Base-by-base conservation (phyloP, 2,113 vertebrate species). In the Zosterops lateralis region DNA sequence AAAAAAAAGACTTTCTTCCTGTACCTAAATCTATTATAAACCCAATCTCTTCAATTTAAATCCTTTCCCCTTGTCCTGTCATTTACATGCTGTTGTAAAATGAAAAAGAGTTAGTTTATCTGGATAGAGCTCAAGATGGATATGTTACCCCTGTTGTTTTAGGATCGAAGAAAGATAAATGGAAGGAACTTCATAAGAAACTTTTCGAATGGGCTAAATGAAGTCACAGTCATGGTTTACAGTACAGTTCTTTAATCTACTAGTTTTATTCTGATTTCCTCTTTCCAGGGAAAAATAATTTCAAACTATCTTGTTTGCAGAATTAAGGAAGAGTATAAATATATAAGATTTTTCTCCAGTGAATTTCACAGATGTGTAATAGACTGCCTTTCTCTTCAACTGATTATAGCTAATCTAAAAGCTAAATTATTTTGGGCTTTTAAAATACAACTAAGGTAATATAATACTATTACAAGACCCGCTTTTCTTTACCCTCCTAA, bases 381-480 rank as follows among this genome's bases (percentile, higher is more conserved):
- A 67, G n/a, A 7, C 6, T 50, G 12, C 2, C 3, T 91, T 92
- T 31, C 5, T 71, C 14, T 51, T 66, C 17, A n/a, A 19, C 36
- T 32, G 42, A 57, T 62, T 56, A 36, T 50, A 19, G 5, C 16
- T 25, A 36, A 82, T 83, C 5, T 31, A 24, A 6, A 48, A 26
- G 2, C 6, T 53, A 42, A 79, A 70, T 26, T 0, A 29, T 45
- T n/a, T 22, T 0, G 0, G 16, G 2, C 1, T 17, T 87, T 84
- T 75, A 76, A 57, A 25, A 65, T 17, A 18, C 2, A 88, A 28
- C 10, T 22, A 53, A 61, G 1, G 3, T 10, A 47, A 51, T 20
- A 8, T 3, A 32, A 45, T 25, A 21, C 48, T 32, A 26, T 42
- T 34, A 40, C 16, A 56, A 47, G 44, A 6, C 40, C 18, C 72